Percentiles rank a stretch among this genome's conserved stretches.
phyloP scores from a whole-genome alignment of 2,888 invertebrate genomes.

The Biston stratarius region DNA sequence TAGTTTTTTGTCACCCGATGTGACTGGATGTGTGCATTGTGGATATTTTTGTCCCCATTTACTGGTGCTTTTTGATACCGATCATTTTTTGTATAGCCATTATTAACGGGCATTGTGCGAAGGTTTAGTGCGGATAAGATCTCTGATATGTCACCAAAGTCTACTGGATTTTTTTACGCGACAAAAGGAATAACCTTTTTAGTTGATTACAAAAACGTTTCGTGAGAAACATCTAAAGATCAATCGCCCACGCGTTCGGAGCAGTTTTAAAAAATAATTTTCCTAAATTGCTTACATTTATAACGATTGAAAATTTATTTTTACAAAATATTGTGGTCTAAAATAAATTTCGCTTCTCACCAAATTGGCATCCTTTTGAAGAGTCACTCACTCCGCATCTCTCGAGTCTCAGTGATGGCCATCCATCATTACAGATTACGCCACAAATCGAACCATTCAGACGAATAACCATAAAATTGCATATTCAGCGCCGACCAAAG shows the following conservation, averaged over 20 bases:
- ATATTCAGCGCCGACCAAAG: conserved; percentile 68
- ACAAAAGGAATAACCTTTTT: conserved; percentile 77
- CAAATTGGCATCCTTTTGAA: conserved; percentile 62
- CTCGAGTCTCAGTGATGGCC: conserved; percentile 57
- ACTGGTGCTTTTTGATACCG: conserved; percentile 79
- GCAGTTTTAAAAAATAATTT: conserved; percentile 44
- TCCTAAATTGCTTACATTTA: background rate
- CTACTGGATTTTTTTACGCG: conserved; percentile 69
- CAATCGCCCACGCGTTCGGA: conserved; percentile 42
- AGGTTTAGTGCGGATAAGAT: conserved; percentile 83
- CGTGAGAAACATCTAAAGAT: conserved; percentile 61
- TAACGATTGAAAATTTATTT: background rate
- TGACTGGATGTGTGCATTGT: conserved; percentile 68
- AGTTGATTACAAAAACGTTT: conserved; percentile 64
- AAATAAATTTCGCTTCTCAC: conserved; percentile 47
- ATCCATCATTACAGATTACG: conserved; percentile 75
- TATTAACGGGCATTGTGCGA: conserved; percentile 82
- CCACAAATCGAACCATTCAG: conserved; percentile 71
- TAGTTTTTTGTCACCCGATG: conserved; percentile 72
- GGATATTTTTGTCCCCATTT: conserved; percentile 80
- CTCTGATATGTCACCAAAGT: conserved; percentile 82
- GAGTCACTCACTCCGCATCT: conserved; percentile 67
- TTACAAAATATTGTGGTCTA: conserved; percentile 35
- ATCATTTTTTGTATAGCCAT: conserved; percentile 82
- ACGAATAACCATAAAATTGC: conserved; percentile 73